These are phyloP conservation scores for Malacoctenus gilli DNA, from an alignment of 2,797 vertebrate genomes.

Conservation along the genomic window DNA sequence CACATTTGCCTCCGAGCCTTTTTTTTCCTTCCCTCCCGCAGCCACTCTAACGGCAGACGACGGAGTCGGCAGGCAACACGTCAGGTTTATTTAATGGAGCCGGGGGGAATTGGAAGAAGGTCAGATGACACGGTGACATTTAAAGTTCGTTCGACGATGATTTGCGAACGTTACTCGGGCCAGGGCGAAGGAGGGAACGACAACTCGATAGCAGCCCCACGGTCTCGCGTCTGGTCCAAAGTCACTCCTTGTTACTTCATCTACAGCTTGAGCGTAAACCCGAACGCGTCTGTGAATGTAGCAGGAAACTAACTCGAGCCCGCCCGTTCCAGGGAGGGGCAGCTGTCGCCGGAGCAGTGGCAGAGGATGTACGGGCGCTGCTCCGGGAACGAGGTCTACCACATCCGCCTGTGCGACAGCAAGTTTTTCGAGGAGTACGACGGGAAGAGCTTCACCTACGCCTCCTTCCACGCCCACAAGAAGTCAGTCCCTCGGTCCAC, in stretches of 20 bases:
- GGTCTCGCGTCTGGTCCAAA: background rate
- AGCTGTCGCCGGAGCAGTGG: constrained; percentile 94
- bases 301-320: background rate
- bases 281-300: no score
- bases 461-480: constrained; percentile 97
- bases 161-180: no score
- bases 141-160: no score
- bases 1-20: no score
- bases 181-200: background rate
- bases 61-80: no score
- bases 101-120: no score
- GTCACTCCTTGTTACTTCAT: background rate
- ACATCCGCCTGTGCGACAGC: constrained; percentile 94
- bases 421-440: constrained; percentile 98
- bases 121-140: no score
- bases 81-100: no score
- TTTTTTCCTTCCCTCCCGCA: no score
- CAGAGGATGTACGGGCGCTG: constrained; percentile 96
- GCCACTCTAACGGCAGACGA: no score
- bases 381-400: constrained; percentile 98
- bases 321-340: constrained; percentile 87
- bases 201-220: background rate
- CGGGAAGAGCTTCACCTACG: constrained; percentile 97
- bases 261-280: no score
- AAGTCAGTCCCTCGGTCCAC: constrained; percentile 84